Evolutionary conservation across 2,113 vertebrate genomes (phyloP).

Genomic region (Arvicanthis niloticus): DNA sequence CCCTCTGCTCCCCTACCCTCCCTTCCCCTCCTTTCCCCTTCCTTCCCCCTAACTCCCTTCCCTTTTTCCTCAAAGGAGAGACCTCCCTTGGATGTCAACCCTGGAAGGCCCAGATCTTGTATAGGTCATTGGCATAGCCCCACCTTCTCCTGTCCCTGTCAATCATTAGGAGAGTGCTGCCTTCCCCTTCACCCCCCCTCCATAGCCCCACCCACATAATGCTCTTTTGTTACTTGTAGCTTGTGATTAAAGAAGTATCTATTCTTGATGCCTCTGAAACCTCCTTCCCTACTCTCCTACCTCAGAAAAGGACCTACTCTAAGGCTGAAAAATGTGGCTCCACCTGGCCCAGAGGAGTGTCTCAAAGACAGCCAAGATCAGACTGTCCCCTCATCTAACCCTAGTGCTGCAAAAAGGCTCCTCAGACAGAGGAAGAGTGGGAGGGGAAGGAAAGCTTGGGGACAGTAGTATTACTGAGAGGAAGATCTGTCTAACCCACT

Average conservation of each 20-base stretch:
- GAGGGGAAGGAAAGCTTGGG: background rate
- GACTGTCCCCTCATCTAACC: too few relatives aligned
- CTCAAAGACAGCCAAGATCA: accelerated
- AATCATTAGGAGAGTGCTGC: background rate
- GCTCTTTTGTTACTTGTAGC: background rate
- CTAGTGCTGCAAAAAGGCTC: accelerated
- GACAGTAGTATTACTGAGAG: background rate
- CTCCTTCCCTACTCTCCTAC: background rate
- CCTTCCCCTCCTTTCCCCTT: too few relatives aligned
- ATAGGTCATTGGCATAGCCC: background rate
- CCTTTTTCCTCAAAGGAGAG: too few relatives aligned
- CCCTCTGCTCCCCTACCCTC: too few relatives aligned
- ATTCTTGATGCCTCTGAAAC: background rate
- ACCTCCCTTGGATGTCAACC: too few relatives aligned
- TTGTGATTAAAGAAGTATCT: background rate
- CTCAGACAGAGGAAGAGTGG: background rate
- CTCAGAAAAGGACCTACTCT: background rate
- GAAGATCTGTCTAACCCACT: background rate
- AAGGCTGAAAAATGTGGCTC: background rate
- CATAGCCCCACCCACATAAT: background rate
- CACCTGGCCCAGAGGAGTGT: background rate
- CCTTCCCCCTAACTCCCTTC: too few relatives aligned
- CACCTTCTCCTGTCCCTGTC: background rate
- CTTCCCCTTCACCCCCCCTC: too few relatives aligned
- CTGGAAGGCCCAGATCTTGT: background rate